phyloP scores from a whole-genome alignment of 2,113 vertebrate genomes.

The Chaetorhynchus papuensis region DNA sequence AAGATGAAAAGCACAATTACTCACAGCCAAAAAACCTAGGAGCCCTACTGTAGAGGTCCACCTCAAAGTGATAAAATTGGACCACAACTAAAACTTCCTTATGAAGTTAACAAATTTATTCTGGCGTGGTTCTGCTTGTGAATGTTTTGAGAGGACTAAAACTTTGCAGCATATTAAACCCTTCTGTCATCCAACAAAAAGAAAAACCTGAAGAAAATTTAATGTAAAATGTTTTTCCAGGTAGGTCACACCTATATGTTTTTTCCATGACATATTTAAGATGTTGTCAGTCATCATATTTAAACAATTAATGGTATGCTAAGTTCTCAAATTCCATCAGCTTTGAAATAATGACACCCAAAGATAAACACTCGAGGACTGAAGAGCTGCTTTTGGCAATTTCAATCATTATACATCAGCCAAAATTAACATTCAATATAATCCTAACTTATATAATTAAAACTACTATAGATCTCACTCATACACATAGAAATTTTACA shows the following conservation, averaged over 20 bases:
- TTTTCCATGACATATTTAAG: background rate
- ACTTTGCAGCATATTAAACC: background rate
- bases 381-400: background rate
- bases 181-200: background rate
- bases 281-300: background rate
- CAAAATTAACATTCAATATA: background rate
- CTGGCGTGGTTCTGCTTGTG: background rate
- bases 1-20: background rate
- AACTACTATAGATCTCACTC: background rate
- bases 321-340: background rate
- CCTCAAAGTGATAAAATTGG: background rate
- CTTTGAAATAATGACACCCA: background rate
- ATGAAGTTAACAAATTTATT: background rate
- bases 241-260: rapidly evolving
- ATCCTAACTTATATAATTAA: background rate
- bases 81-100: background rate
- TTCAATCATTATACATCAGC: background rate
- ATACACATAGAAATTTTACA: background rate
- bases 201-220: background rate
- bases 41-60: background rate
- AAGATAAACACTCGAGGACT: background rate
- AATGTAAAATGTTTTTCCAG: background rate
- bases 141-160: background rate
- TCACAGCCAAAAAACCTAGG: background rate
- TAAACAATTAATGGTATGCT: background rate